phyloP scores from a whole-genome alignment of 2,113 vertebrate genomes.

The Cyrtonyx montezumae region DNA sequence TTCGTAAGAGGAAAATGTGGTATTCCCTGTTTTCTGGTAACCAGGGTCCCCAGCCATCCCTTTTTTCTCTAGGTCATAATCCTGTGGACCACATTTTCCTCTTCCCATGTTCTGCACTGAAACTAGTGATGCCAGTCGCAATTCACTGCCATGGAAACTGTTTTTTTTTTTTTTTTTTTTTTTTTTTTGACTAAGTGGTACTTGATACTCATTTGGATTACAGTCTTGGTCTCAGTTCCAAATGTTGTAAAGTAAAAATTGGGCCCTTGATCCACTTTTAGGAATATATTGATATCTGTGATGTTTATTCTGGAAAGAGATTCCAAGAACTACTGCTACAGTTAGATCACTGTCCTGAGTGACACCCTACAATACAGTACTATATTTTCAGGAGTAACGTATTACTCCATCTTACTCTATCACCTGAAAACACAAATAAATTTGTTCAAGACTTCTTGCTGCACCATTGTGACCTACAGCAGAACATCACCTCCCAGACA shows the following conservation, averaged over 20 bases:
- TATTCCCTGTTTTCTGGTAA: background rate
- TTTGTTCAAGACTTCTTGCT: background rate
- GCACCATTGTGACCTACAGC: background rate
- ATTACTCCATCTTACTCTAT: background rate
- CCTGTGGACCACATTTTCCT: background rate
- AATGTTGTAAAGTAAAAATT: background rate
- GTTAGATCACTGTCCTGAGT: background rate
- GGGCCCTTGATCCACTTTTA: background rate
- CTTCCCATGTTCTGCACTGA: background rate
- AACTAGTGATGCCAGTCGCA: rapidly evolving
- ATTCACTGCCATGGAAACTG: background rate
- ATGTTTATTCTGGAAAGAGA: background rate
- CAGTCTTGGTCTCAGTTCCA: background rate
- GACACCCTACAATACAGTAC: background rate
- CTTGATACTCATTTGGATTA: background rate
- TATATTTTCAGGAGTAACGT: background rate
- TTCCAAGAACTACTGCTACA: background rate
- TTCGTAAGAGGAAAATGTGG: background rate
- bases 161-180: background rate
- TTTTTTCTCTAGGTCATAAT: background rate
- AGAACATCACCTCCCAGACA: background rate
- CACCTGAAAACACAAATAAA: background rate
- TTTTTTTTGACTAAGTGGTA: background rate
- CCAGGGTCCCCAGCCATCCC: background rate
- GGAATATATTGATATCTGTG: background rate